Evolutionary conservation across 2,888 invertebrate species (phyloP), one percentile per base, ranked within the genome.

Genomic region (Agonopterix arenella): DNA sequence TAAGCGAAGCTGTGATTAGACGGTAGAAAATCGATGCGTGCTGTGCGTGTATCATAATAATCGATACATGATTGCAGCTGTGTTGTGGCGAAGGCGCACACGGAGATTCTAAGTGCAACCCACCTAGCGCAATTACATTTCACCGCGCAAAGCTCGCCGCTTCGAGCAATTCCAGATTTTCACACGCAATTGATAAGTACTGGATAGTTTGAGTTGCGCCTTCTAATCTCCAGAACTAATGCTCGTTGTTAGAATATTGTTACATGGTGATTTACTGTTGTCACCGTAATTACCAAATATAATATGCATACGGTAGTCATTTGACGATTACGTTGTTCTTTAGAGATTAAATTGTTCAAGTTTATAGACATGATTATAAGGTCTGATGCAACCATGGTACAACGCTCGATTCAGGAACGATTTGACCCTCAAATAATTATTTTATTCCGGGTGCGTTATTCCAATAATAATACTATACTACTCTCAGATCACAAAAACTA

Each of bases 51-150:
- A 74, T 70, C 70, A 76, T 78, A 72, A 80, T 81, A 82, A 80
- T 81, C 77, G 73, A 76, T 78, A 73, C 76, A 71, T 72, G 77
- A 81, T 84, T 83, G 73, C 74, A 62, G 74, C 57, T 52, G 64
- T 61, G 61, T 58, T 64, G 62, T 64, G 62, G 56, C 51, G 56
- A 51, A 62, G 61, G 62, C 56, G 56, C 53, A 54, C 58, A 49
- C 58, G 54, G 60, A 58, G 67, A 70, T 70, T 73, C 67, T 70
- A 73, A 73, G 72, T 76, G 70, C 65, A 74, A 70, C 64, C 66
- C 66, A 64, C 65, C 61, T 64, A 66, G 64, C 68, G 70, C 80
- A 83, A 82, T 84, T 81, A 83, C 73, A 62, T 61, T 60, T 57
- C 57, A 60, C 58, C 58, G 57, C 59, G 69, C 63, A 71, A 69